Conservation (phyloP, 1,140 invertebrate species). For the Artemia franciscana region DNA sequence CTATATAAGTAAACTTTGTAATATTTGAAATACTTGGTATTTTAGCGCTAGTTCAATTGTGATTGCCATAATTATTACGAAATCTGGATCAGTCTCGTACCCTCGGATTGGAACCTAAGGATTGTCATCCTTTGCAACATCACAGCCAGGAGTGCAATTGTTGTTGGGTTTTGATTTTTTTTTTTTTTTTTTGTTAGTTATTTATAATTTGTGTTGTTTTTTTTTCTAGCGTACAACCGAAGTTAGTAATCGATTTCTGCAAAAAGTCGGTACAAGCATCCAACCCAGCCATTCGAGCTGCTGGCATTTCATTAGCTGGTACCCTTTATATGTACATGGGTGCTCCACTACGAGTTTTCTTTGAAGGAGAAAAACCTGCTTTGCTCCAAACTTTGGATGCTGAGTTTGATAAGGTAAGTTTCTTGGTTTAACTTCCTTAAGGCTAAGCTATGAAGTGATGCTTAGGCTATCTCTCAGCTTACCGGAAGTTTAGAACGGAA, state of each 20-base stretch:
- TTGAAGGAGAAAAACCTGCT: conserved; percentile 65
- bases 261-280: conserved; percentile 61
- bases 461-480: too few species aligned
- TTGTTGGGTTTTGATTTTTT: neutral
- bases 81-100: too few species aligned
- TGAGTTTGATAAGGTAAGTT: conserved; percentile 51
- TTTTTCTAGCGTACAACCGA: conserved; percentile 42
- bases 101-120: too few species aligned
- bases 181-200: neutral
- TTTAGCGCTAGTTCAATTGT: too few species aligned
- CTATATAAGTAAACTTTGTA: too few species aligned
- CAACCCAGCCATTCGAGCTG: conserved; percentile 52
- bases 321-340: conserved; percentile 61
- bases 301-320: conserved; percentile 39
- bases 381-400: conserved; percentile 61
- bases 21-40: too few species aligned
- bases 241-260: conserved; percentile 47
- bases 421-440: too few species aligned
- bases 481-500: too few species aligned
- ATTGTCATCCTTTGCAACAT: too few species aligned
- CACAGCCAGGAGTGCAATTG: neutral
- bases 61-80: too few species aligned
- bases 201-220: conserved; percentile 10
- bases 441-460: too few species aligned
- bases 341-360: conserved; percentile 39